phyloP scores from a whole-genome alignment of 1,140 invertebrate genomes.

The Euwallacea fornicatus region DNA sequence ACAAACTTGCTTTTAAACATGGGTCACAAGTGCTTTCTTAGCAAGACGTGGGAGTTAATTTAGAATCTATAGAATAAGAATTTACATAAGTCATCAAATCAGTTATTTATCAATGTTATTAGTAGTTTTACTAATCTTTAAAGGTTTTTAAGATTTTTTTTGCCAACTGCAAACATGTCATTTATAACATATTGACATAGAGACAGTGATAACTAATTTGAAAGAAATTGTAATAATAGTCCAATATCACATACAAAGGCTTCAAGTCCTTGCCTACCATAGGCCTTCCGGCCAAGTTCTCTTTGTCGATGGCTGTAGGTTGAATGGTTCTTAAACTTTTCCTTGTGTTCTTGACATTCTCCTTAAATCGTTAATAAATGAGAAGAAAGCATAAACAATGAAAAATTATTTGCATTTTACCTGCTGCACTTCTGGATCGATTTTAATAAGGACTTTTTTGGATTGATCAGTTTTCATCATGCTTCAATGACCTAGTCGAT shows the following conservation, averaged over 20 bases:
- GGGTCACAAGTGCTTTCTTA: too few relatives aligned
- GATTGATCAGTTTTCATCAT: conserved; percentile 45
- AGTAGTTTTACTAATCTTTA: too few relatives aligned
- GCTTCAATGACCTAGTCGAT: not conserved
- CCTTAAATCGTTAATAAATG: conserved; percentile 41
- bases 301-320: conserved; percentile 62
- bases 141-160: too few relatives aligned
- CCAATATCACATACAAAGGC: conserved; percentile 33
- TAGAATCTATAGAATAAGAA: too few relatives aligned
- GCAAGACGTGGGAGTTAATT: too few relatives aligned
- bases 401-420: conserved; percentile 37
- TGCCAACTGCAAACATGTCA: too few relatives aligned
- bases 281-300: conserved; percentile 64
- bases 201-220: conserved; percentile 15
- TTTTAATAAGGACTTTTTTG: conserved; percentile 55
- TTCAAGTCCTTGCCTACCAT: conserved; percentile 41
- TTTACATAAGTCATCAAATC: too few relatives aligned
- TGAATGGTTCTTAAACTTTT: conserved; percentile 66
- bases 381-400: not conserved
- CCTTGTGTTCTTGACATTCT: conserved; percentile 57
- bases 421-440: conserved; percentile 55
- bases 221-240: too few relatives aligned
- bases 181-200: not conserved
- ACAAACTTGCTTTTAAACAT: too few relatives aligned
- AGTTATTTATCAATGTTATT: too few relatives aligned